Evolutionary conservation across 1,140 invertebrate genomes (phyloP).

Genomic region (Heliconius eleuchia): DNA sequence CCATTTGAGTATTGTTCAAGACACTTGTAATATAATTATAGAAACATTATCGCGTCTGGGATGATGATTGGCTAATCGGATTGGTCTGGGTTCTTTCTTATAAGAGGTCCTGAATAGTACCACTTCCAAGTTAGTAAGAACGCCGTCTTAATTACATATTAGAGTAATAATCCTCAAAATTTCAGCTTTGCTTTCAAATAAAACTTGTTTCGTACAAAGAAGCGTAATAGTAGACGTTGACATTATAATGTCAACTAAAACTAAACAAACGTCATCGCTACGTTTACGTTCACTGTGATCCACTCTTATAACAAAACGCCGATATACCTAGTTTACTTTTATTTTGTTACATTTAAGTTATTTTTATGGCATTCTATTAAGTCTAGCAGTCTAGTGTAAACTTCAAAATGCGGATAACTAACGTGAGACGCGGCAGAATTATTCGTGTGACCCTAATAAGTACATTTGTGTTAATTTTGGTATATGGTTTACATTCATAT

Average conservation of each 20-base stretch:
- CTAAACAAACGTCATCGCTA: slow-evolving; percentile 33
- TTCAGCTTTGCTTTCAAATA: neutral
- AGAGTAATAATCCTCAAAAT: too few relatives aligned
- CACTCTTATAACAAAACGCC: slow-evolving; percentile 14
- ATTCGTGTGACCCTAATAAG: slow-evolving; percentile 57
- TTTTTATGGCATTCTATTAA: slow-evolving; percentile 20
- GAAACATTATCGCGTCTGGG: too few relatives aligned
- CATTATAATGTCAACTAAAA: slow-evolving; percentile 18
- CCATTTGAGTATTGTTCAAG: too few relatives aligned
- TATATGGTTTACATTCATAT: slow-evolving; percentile 69
- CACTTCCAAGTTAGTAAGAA: too few relatives aligned
- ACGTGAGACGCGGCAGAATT: slow-evolving; percentile 70
- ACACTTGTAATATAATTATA: too few relatives aligned
- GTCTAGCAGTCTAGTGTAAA: slow-evolving; percentile 19
- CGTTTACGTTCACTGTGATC: neutral
- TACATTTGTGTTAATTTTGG: slow-evolving; percentile 60
- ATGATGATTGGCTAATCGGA: too few relatives aligned
- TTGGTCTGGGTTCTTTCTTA: too few relatives aligned
- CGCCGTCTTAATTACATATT: too few relatives aligned
- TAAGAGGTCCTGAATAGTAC: too few relatives aligned
- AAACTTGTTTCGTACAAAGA: neutral
- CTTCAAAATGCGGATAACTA: slow-evolving; percentile 71
- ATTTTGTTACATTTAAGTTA: slow-evolving; percentile 35
- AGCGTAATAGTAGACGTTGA: slow-evolving; percentile 28
- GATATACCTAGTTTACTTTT: slow-evolving; percentile 21